Base-by-base conservation (phyloP, 2,113 vertebrate species). In the Brienomyrus brachyistius region DNA sequence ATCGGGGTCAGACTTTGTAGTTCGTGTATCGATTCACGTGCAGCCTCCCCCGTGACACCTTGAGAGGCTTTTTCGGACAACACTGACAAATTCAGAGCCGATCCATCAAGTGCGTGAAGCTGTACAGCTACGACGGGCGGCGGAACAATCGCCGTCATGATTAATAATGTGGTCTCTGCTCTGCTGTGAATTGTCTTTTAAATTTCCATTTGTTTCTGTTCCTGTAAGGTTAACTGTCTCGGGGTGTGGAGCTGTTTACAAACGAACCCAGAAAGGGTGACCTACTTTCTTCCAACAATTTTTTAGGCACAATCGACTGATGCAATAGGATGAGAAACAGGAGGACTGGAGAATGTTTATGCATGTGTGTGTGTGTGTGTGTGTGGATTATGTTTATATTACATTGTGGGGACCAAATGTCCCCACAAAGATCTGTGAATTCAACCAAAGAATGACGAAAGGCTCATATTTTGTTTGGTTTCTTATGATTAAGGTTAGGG, bases 151-250 rank as follows among this genome's bases (percentile, higher is more conserved):
- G 43, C 83, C 35, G 10, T 56, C 5, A 50, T 27, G 66, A 59
- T 89, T 89, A 43, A 89, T 89, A 89, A 89, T 82, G 48, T 54
- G 19, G 48, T 19, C 43, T 51, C 77, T 19, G 19, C 31, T 84
- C 27, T 59, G 51, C 88, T 89, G 51, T 85, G 80, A 85, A 84
- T n/a, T 62, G 52, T 56, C 77, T 45, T 59, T 62, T 59, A 89
- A 84, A 89, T 84, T 84, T 84, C 51, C 35, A 83, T 62, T 85
- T 89, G 51, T 89, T 89, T 62, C 19, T 45, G 51, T 84, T 84
- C 50, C 88, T 62, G 50, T 40, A 84, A 84, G 80, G 77, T 83
- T 89, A 89, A 89, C 85, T 84, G 88, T 83, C 66, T 89, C 56
- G 9, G 88, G 19, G 82, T 59, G 77, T 89, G 51, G 35, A 89